These are phyloP conservation scores for Arvicola amphibius DNA, from an alignment of 2,797 vertebrate genomes.

Conservation along the genomic window DNA sequence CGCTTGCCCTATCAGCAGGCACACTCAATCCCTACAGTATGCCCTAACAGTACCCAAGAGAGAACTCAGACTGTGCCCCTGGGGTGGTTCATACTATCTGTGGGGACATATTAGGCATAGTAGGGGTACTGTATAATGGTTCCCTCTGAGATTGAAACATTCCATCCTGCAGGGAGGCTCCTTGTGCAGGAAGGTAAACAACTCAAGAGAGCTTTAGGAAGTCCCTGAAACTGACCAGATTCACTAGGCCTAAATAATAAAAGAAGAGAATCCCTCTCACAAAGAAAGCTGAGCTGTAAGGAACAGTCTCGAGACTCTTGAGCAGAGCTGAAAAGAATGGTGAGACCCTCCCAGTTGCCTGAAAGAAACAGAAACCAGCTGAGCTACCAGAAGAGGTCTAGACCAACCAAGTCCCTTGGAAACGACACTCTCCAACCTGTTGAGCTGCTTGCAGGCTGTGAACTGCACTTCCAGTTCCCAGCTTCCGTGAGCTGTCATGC, in stretches of 20 bases:
- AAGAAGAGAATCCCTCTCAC: not conserved
- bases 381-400: not conserved
- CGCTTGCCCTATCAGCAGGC: not conserved
- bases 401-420: not conserved
- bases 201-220: not conserved
- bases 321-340: not conserved
- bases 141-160: not conserved
- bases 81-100: not conserved
- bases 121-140: not conserved
- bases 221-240: not conserved
- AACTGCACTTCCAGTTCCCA: too few relatives aligned
- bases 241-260: not conserved
- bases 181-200: not conserved
- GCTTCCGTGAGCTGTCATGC: not conserved
- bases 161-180: not conserved
- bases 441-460: not conserved
- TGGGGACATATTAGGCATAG: not conserved
- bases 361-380: not conserved
- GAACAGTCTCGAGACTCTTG: not conserved
- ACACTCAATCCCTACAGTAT: not conserved
- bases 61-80: not conserved
- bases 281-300: not conserved
- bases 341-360: not conserved
- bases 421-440: too few relatives aligned
- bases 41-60: not conserved